Base-by-base conservation (phyloP, 2,797 vertebrate genomes). In the Clarias pachynema region DNA sequence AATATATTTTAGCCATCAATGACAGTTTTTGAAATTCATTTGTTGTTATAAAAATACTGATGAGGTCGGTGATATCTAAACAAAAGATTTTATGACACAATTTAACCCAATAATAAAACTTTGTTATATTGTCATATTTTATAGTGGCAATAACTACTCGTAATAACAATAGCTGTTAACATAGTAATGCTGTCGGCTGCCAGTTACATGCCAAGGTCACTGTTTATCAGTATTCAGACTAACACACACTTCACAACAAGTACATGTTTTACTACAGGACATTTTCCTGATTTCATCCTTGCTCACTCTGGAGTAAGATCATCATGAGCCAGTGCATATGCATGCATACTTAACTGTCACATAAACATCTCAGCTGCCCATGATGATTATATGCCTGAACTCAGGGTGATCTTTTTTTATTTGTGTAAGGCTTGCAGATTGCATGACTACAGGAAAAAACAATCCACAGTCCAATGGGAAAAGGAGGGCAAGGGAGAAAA, bases 401-500 rank as follows among this genome's bases (percentile, higher is more conserved):
- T 74, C 78, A 75, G 53, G 78, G 68, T 86, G 82, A 86, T 87
- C 24, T 29, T 74, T 77, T 83, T 82, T 83, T 87, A 53, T 89
- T 88, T 87, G 88, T 68, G 85, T 89, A 90, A 90, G 89, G 91
- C 86, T 88, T 87, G 85, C 86, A 89, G 92, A 93, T 92, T 91
- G 87, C 88, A 89, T 92, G 91, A 92, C 92, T 89, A 90, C 79
- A 89, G 90, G 93, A 84, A 62, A 80, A 91, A 89, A 92, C 49
- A 14, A 90, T 91, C 93, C 92, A 92, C 68, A 10, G 85, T 88
- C 89, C 88, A 84, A 79, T 72, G 44, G 40, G 5, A 59, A 73
- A 31, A 53, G 37, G 66, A 34, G 74, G 79, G 59, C 34, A 56
- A 88, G 89, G 86, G 86, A 88, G 87, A 84, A 70, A 79, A 84